Evolutionary conservation across 2,888 invertebrate species (phyloP), one percentile per base, ranked within the genome.

Genomic region (Drosophila setosimentum): DNA sequence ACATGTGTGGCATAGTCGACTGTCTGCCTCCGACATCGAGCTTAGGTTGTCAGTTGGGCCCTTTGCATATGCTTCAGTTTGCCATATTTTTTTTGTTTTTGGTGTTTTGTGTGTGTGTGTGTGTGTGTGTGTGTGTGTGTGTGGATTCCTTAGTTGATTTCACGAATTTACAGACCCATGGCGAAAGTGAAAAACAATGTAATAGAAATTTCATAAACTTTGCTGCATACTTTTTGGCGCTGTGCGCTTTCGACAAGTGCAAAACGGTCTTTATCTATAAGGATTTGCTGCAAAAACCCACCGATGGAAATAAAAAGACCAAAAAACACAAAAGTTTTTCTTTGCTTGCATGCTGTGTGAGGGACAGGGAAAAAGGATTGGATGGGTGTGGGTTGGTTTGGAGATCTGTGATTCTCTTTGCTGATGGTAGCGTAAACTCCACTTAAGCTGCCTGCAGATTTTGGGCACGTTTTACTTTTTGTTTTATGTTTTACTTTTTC

Each of bases 121-220:
- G 16, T 32, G 27, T 62, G 35, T 13, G 3, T 42, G 13, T 21
- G 7, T 24, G 40, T 61, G 24, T 33, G 27, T 24, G n/a, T 55
- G 51, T 24, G 57, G 50, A 40, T 62, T 63, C 60, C 68, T 77
- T 67, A 70, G 73, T 77, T 79, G 79, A 79, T 79, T 81, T 79
- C 73, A 50, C 67, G 68, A 73, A 70, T 81, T 77, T 73, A 70
- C 78, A 78, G 64, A 63, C 81, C 77, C 77, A 64, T 62, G 60
- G 67, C 65, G 74, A 80, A 82, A 82, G 84, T 82, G 84, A 84
- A 84, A 82, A 82, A 78, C 82, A 82, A 82, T 82, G 84, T 82
- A 84, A 82, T 84, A 84, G 84, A 84, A 84, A 76, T 82, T 82
- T 78, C 79, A 82, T 82, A 84, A 82, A 82, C 82, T 82, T 82